Conservation (phyloP, 2,888 invertebrate species). For the Nephrotoma appendiculata region DNA sequence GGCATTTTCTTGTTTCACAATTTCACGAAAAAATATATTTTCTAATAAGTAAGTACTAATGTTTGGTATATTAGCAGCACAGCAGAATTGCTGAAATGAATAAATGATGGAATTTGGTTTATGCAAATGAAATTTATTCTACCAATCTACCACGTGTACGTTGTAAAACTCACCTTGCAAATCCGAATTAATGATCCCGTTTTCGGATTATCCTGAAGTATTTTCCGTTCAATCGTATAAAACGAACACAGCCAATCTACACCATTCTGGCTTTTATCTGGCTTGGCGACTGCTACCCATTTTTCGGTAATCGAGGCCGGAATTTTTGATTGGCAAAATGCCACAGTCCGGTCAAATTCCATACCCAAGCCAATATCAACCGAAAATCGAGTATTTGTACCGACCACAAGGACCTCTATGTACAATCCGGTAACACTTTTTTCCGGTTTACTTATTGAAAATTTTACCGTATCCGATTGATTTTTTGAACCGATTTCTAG, state of each 20-base stretch:
- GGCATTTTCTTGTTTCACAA: background rate
- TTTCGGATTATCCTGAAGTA: background rate
- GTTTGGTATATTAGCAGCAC: background rate
- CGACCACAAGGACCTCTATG: background rate
- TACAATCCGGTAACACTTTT: background rate
- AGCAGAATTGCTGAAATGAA: background rate
- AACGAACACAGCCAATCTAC: background rate
- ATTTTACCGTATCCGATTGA: background rate
- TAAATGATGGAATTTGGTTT: background rate
- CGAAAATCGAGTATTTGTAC: constrained; percentile 15
- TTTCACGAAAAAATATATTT: background rate
- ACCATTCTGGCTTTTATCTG: background rate
- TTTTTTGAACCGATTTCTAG: background rate
- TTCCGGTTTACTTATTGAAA: background rate
- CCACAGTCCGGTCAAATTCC: background rate
- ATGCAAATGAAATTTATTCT: background rate
- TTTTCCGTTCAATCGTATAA: background rate
- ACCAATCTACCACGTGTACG: background rate
- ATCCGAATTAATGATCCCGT: background rate
- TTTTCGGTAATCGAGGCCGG: background rate
- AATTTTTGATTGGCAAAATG: background rate
- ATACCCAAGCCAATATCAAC: background rate
- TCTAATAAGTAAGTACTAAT: background rate
- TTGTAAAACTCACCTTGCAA: background rate
- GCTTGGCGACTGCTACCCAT: background rate